These are phyloP conservation scores for Tenrec ecaudatus DNA, from an alignment of 2,113 vertebrate species.

Conservation along the genomic window DNA sequence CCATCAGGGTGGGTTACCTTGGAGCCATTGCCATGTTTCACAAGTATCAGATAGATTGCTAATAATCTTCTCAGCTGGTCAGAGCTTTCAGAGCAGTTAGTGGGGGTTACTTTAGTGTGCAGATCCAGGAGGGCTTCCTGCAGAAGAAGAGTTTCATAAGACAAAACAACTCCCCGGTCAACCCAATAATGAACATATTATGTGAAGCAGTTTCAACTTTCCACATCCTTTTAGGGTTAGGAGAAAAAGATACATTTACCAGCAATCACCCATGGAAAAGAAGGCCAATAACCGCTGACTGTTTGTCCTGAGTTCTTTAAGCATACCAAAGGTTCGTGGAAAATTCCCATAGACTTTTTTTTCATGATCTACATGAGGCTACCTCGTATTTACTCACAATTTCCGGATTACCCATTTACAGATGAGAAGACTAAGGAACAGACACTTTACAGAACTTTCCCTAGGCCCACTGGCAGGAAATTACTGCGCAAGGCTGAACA, in stretches of 20 bases:
- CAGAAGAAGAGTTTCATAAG: slow-evolving; percentile 34
- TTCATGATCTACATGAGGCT: too few relatives aligned
- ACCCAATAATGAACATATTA: neutral
- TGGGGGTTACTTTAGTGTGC: slow-evolving; percentile 80
- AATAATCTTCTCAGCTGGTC: slow-evolving; percentile 94
- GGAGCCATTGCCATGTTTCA: slow-evolving; percentile 89
- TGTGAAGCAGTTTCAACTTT: neutral
- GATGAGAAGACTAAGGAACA: neutral
- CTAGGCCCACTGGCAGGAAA: neutral
- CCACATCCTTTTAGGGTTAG: neutral
- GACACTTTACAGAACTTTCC: neutral
- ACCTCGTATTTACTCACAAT: neutral
- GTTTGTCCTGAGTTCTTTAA: neutral
- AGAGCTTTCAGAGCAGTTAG: slow-evolving; percentile 78
- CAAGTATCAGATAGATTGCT: slow-evolving; percentile 90
- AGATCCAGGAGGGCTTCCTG: slow-evolving; percentile 86
- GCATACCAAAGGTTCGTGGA: too few relatives aligned
- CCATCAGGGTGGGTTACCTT: slow-evolving; percentile 91
- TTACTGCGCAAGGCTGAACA: neutral
- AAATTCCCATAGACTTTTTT: too few relatives aligned
- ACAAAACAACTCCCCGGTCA: neutral
- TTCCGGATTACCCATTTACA: neutral
- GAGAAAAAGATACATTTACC: neutral
- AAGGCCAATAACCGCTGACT: neutral
- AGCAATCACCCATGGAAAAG: neutral